phyloP scores from a whole-genome alignment of 2,113 vertebrate species.

The Eidolon helvum region DNA sequence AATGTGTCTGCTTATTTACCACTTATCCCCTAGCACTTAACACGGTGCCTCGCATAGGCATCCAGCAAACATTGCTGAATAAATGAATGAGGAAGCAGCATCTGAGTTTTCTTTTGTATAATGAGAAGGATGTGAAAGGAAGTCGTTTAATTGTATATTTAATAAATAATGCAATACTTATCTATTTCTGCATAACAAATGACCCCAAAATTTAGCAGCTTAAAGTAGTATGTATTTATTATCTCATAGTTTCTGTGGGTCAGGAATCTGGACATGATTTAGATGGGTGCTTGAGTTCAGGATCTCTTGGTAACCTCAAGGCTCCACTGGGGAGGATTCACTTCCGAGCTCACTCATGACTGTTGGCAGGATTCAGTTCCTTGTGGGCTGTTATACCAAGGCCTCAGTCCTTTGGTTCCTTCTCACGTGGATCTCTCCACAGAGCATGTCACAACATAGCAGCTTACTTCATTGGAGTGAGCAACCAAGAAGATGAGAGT shows the following conservation, averaged over 20 bases:
- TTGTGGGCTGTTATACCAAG: background rate
- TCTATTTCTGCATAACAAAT: background rate
- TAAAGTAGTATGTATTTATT: background rate
- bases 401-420: background rate
- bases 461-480: background rate
- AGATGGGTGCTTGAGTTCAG: background rate
- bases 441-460: background rate
- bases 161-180: background rate
- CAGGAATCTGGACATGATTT: background rate
- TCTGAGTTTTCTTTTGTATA: background rate
- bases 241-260: background rate
- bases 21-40: background rate
- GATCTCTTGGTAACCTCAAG: background rate
- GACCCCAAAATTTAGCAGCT: background rate
- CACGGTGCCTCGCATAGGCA: background rate
- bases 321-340: background rate
- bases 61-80: background rate
- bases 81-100: background rate
- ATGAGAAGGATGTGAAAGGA: background rate
- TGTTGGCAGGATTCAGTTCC: background rate
- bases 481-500: background rate
- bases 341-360: background rate
- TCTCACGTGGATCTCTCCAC: background rate
- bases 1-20: background rate
- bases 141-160: background rate